Conservation (phyloP, 30 jellyfish, hydroid and myxozoan genomes). For the Aurelia sp. region DNA sequence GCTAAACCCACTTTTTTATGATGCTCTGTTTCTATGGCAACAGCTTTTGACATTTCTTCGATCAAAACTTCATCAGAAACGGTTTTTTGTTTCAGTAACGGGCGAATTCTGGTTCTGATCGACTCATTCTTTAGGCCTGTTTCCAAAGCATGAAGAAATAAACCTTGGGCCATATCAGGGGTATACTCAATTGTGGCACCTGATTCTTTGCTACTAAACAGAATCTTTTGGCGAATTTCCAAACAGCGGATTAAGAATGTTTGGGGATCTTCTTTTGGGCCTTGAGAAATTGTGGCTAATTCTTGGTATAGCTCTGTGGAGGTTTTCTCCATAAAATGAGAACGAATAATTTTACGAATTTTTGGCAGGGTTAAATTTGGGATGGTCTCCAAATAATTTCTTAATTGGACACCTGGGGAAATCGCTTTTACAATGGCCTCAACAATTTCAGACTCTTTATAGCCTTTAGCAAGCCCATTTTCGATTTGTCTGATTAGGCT, state of each 20-base stretch:
- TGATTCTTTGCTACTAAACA: constrained; percentile 30
- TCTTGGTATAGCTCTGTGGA: constrained; percentile 41
- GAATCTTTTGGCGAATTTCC: not conserved
- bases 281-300: constrained; percentile 39
- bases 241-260: constrained; percentile 27
- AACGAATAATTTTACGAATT: constrained; percentile 9
- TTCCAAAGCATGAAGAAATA: constrained; percentile 54
- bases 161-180: constrained; percentile 49
- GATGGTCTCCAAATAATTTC: constrained; percentile 38
- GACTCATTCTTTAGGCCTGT: constrained; percentile 29
- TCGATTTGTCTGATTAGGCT: no score
- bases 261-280: constrained; percentile 8
- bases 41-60: constrained; percentile 34
- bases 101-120: constrained; percentile 10
- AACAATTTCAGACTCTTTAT: no score
- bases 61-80: constrained; percentile 37
- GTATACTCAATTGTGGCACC: constrained; percentile 49
- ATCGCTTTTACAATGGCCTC: constrained; percentile 15
- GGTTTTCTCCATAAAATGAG: constrained; percentile 30
- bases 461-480: no score
- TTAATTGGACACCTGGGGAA: constrained; percentile 31
- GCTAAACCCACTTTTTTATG: constrained; percentile 28
- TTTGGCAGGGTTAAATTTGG: constrained; percentile 7
- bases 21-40: constrained; percentile 49
- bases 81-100: constrained; percentile 21